phyloP scores from a whole-genome alignment of 2,888 invertebrate genomes.

The Hybos culiciformis region DNA sequence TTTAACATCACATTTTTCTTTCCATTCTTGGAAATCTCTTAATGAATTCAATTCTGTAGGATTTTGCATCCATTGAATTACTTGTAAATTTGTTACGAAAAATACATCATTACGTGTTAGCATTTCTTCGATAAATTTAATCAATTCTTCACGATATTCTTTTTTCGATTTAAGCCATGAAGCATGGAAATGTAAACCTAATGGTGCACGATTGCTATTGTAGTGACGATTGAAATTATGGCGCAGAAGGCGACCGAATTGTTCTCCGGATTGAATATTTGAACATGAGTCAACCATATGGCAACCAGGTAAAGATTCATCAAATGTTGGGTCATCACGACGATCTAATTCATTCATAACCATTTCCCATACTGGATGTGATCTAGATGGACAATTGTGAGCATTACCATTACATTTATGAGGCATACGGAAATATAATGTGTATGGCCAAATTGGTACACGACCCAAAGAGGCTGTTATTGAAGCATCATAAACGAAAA shows the following conservation, averaged over 20 bases:
- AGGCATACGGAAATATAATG: slow-evolving; percentile 90
- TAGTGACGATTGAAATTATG: slow-evolving; percentile 93
- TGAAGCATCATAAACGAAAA: slow-evolving; percentile 88
- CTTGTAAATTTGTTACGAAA: slow-evolving; percentile 81
- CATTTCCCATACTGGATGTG: slow-evolving; percentile 93
- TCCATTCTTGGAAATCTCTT: slow-evolving; percentile 89
- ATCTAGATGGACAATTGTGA: slow-evolving; percentile 80
- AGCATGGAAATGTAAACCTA: slow-evolving; percentile 87
- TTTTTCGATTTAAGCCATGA: slow-evolving; percentile 91
- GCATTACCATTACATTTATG: slow-evolving; percentile 92
- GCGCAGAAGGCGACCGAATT: slow-evolving; percentile 75
- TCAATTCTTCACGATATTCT: slow-evolving; percentile 79
- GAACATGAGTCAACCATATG: slow-evolving; percentile 92
- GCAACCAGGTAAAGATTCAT: slow-evolving; percentile 85
- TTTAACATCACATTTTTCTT: slow-evolving; percentile 88
- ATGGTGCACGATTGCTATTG: slow-evolving; percentile 82
- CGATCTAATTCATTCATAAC: slow-evolving; percentile 91
- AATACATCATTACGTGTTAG: slow-evolving; percentile 78
- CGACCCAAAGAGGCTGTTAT: slow-evolving; percentile 80
- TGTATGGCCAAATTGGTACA: slow-evolving; percentile 95
- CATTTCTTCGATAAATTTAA: slow-evolving; percentile 90
- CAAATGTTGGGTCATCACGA: slow-evolving; percentile 85
- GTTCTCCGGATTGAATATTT: slow-evolving; percentile 81
- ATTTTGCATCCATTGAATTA: slow-evolving; percentile 93
- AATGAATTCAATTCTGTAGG: slow-evolving; percentile 76